Evolutionary conservation across 2,113 vertebrate genomes (phyloP).

Genomic region (Planiliza haematocheilus): DNA sequence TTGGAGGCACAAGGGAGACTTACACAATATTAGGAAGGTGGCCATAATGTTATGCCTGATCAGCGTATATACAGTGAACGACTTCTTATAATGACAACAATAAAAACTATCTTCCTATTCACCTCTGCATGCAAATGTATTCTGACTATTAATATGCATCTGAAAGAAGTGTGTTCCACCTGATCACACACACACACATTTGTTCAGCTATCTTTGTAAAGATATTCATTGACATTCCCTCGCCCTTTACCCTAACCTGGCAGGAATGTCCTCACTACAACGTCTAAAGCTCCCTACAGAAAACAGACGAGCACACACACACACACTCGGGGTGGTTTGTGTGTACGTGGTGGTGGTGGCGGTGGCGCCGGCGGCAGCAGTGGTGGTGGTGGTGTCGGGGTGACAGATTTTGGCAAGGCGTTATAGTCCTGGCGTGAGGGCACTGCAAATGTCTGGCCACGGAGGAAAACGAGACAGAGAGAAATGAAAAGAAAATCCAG

Average conservation of each 20-base stretch:
- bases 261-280: too few species aligned
- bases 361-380: background rate
- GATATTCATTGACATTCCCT: too few species aligned
- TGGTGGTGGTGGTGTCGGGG: background rate
- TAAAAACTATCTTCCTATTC: background rate
- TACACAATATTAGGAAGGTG: too few species aligned
- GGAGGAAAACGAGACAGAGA: conserved; percentile 15
- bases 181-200: background rate
- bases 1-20: too few species aligned
- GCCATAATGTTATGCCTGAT: too few species aligned
- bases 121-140: background rate
- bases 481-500: background rate
- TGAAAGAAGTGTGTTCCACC: conserved; percentile 1
- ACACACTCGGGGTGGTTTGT: background rate
- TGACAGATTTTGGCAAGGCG: conserved; percentile 34
- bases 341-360: background rate
- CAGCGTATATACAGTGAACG: background rate
- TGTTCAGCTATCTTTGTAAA: too few species aligned
- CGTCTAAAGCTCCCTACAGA: too few species aligned
- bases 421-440: conserved; percentile 40
- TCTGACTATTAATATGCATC: conserved; percentile 1
- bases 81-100: background rate
- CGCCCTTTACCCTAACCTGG: too few species aligned
- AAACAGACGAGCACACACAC: background rate
- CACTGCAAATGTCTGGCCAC: conserved; percentile 51